phyloP scores from a whole-genome alignment of 2,888 invertebrate species.

The Amblyjoppa fuscipennis region DNA sequence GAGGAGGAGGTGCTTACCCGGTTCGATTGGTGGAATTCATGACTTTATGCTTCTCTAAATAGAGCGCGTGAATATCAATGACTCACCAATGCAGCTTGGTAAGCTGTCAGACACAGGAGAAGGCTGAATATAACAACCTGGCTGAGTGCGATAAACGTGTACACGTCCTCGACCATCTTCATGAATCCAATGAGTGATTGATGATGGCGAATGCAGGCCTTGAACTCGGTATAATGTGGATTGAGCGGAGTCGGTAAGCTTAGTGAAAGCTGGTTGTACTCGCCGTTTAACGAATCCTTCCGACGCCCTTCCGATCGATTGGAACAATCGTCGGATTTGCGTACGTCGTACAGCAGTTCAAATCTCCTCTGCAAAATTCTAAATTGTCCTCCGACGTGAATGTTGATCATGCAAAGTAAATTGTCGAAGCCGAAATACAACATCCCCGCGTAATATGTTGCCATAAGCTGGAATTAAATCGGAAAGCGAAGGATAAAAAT shows the following conservation, averaged over 20 bases:
- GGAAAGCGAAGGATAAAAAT: neutral
- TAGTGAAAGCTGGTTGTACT: neutral
- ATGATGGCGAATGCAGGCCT: slow-evolving; percentile 62
- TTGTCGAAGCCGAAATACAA: slow-evolving; percentile 75
- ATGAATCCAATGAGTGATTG: slow-evolving; percentile 61
- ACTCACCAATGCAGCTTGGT: slow-evolving; percentile 70
- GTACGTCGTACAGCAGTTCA: slow-evolving; percentile 25
- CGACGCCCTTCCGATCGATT: neutral
- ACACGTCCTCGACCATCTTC: slow-evolving; percentile 61
- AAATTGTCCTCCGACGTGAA: slow-evolving; percentile 71
- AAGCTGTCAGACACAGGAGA: slow-evolving; percentile 69
- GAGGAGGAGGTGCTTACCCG: too few species aligned
- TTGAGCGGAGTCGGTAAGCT: neutral
- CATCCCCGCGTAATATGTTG: slow-evolving; percentile 59
- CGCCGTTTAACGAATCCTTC: neutral
- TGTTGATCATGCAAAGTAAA: slow-evolving; percentile 69
- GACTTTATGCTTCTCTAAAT: neutral
- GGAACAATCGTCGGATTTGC: neutral
- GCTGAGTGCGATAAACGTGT: slow-evolving; percentile 63
- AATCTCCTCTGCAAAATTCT: slow-evolving; percentile 69
- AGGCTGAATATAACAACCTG: slow-evolving; percentile 69
- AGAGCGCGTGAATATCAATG: neutral
- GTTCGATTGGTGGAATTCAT: neutral
- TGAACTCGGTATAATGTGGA: slow-evolving; percentile 38
- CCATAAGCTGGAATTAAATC: slow-evolving; percentile 43